phyloP scores from a whole-genome alignment of 1,140 invertebrate genomes.

The Bicyclus anynana region DNA sequence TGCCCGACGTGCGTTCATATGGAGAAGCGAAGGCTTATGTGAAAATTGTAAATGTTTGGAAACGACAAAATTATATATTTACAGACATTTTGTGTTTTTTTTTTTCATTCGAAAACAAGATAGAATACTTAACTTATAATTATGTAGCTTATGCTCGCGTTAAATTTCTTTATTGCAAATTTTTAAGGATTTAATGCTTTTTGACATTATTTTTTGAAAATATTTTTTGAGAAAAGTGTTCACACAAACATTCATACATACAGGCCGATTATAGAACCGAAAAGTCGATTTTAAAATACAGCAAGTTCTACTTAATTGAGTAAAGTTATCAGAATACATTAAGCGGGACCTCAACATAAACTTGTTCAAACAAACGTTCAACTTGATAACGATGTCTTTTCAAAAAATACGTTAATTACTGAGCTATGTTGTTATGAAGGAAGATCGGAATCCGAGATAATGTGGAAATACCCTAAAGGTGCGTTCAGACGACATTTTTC shows the following conservation, averaged over 20 bases:
- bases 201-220: too few relatives aligned
- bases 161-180: too few relatives aligned
- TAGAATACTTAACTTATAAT: too few relatives aligned
- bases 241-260: too few relatives aligned
- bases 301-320: background rate
- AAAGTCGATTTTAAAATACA: background rate
- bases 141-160: too few relatives aligned
- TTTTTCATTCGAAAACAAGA: too few relatives aligned
- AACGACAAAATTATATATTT: background rate
- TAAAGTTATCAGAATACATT: background rate
- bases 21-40: conserved; percentile 3
- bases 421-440: conserved; percentile 23
- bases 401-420: conserved; percentile 27
- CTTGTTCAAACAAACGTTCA: conserved; percentile 2
- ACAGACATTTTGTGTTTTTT: too few relatives aligned
- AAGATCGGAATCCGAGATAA: conserved; percentile 29
- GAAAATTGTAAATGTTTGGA: background rate
- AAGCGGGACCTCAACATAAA: background rate
- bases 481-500: background rate
- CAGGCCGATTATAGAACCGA: background rate
- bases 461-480: conserved; percentile 25
- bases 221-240: too few relatives aligned
- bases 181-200: too few relatives aligned
- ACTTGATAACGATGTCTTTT: conserved; percentile 18
- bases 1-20: background rate